Evolutionary conservation across 2,888 invertebrate species (phyloP).

Genomic region (Ectemnius lituratus): DNA sequence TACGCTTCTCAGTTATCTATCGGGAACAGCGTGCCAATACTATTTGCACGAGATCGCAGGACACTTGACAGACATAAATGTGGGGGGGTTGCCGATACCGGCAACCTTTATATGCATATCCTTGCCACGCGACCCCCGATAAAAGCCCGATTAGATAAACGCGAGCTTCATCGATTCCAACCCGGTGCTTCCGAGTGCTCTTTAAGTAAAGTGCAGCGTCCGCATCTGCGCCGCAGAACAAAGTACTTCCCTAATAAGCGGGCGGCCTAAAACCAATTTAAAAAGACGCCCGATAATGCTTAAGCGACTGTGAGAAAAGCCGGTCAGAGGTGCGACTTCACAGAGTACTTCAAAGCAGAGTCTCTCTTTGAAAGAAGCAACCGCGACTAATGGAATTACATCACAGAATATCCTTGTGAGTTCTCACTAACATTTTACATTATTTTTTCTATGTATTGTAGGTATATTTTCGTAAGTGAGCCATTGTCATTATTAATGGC

Average conservation of each 20-base stretch:
- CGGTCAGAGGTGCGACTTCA: neutral
- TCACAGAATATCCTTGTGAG: neutral
- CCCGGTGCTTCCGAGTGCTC: neutral
- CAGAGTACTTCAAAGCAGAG: neutral
- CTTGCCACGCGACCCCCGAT: neutral
- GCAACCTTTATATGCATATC: no score
- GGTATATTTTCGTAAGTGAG: neutral
- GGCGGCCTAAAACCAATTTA: neutral
- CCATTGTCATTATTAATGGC: neutral
- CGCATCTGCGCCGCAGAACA: neutral
- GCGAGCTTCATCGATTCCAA: neutral
- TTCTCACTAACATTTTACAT: no score
- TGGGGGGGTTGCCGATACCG: no score
- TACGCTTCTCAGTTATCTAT: no score
- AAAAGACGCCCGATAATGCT: slow-evolving; percentile 1
- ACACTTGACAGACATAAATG: no score
- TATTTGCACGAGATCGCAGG: no score
- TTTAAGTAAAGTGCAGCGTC: neutral
- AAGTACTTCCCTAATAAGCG: slow-evolving; percentile 2
- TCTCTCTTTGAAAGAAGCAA: neutral
- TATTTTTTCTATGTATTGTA: no score
- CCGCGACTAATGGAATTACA: neutral
- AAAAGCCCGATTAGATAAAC: neutral
- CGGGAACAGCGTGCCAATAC: no score
- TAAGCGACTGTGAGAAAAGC: neutral